These are phyloP conservation scores for Acrossocheilus wenchowensis DNA, from an alignment of 2,797 vertebrate genomes.

Conservation along the genomic window DNA sequence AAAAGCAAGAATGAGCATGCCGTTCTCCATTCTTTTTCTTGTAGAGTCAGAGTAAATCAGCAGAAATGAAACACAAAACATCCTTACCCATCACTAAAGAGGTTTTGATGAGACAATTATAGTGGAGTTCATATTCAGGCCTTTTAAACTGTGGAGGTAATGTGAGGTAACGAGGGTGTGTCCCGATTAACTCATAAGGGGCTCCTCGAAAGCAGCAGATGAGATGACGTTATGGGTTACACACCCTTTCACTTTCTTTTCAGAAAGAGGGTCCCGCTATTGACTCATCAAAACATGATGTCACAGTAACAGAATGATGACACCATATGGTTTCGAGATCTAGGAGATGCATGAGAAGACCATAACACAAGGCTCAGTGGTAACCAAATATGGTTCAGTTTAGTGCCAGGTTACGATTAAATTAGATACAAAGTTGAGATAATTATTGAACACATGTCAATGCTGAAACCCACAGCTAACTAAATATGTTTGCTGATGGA, in stretches of 20 bases:
- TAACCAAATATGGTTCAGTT: background rate
- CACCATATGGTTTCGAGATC: background rate
- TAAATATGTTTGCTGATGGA: constrained; percentile 41
- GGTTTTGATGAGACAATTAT: background rate
- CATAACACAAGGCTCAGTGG: background rate
- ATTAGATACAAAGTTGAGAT: background rate
- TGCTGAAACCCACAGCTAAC: constrained; percentile 32
- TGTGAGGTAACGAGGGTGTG: background rate
- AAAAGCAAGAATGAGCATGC: background rate
- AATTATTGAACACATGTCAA: background rate
- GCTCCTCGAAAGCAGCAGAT: constrained; percentile 63
- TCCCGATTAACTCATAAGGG: background rate
- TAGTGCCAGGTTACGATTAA: background rate
- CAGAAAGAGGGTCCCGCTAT: constrained; percentile 63
- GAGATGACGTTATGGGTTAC: constrained; percentile 6
- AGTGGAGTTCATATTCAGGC: background rate
- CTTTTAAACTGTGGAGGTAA: background rate
- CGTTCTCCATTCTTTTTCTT: background rate
- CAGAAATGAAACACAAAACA: background rate
- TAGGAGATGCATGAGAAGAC: background rate
- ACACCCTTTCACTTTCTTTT: constrained; percentile 69
- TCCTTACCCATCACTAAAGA: background rate
- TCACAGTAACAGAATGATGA: constrained; percentile 2
- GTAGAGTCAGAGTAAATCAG: background rate
- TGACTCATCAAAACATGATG: constrained; percentile 47